phyloP scores from a whole-genome alignment of 1,140 invertebrate genomes.

The Wiebesia pumilae region DNA sequence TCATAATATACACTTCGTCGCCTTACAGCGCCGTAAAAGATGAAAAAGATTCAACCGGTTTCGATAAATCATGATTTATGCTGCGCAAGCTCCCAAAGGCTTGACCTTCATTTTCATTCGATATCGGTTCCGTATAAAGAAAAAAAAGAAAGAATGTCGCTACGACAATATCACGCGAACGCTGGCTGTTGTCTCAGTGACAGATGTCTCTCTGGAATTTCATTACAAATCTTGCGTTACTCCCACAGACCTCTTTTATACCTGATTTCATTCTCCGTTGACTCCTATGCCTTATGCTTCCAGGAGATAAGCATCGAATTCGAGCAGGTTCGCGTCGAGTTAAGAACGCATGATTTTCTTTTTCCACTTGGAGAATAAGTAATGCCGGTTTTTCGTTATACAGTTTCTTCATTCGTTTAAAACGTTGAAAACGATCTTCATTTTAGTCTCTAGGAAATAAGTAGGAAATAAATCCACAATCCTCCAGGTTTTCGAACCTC shows the following conservation, averaged over 20 bases:
- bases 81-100: slow-evolving; percentile 41
- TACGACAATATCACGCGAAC: slow-evolving; percentile 10
- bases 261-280: slow-evolving; percentile 14
- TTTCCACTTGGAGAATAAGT: background rate
- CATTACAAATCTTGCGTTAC: slow-evolving; percentile 26
- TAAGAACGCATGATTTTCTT: background rate
- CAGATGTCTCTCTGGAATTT: slow-evolving; percentile 50
- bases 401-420: background rate
- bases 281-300: background rate
- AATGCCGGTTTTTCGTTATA: background rate
- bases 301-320: slow-evolving; percentile 36
- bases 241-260: background rate
- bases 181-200: slow-evolving; percentile 19
- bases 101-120: slow-evolving; percentile 49
- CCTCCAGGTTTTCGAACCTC: no score
- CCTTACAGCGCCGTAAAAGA: slow-evolving; percentile 39
- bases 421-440: background rate
- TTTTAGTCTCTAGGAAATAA: no score
- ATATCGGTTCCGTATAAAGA: slow-evolving; percentile 19
- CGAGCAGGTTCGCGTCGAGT: slow-evolving; percentile 18
- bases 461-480: no score
- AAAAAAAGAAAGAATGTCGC: slow-evolving; percentile 14
- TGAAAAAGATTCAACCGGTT: slow-evolving; percentile 50
- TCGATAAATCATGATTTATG: slow-evolving; percentile 53
- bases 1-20: slow-evolving; percentile 45